A percentile compares a stretch with the other conserved stretches of the same genome.
phyloP scores from a whole-genome alignment of 2,113 vertebrate species.

The Crotalus horridus region DNA sequence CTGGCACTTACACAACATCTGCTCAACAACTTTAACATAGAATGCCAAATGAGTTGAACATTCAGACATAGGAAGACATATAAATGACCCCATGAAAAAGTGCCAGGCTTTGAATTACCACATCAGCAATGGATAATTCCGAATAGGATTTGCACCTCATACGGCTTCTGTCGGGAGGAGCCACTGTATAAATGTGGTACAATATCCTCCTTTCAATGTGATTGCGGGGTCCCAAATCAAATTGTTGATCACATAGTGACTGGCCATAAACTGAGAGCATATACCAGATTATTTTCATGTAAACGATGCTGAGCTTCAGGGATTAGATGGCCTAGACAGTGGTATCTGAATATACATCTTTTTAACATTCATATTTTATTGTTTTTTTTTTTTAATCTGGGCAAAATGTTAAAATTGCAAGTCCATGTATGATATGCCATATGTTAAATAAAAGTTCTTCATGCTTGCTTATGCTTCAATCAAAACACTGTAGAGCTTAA shows the following conservation, averaged over 20 bases:
- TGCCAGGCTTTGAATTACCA: neutral
- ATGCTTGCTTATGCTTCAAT: constrained; percentile 32
- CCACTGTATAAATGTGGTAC: neutral
- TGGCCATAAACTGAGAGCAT: neutral
- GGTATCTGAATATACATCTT: neutral
- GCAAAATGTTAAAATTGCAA: neutral
- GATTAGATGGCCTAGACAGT: neutral
- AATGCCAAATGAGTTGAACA: neutral
- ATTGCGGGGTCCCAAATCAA: neutral
- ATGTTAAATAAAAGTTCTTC: neutral
- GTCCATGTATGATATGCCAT: neutral
- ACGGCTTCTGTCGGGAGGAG: neutral
- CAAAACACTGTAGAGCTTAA: neutral
- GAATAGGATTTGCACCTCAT: neutral
- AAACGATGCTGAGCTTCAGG: neutral
- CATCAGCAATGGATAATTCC: neutral
- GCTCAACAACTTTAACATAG: neutral
- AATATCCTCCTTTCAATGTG: neutral
- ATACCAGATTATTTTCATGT: neutral
- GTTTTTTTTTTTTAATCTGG: neutral
- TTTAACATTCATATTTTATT: neutral
- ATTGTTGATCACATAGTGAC: neutral
- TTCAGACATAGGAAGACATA: neutral
- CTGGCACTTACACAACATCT: neutral
- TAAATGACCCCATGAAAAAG: neutral